phyloP scores from a whole-genome alignment of 1,140 invertebrate species.

The Leptinotarsa lineolata region DNA sequence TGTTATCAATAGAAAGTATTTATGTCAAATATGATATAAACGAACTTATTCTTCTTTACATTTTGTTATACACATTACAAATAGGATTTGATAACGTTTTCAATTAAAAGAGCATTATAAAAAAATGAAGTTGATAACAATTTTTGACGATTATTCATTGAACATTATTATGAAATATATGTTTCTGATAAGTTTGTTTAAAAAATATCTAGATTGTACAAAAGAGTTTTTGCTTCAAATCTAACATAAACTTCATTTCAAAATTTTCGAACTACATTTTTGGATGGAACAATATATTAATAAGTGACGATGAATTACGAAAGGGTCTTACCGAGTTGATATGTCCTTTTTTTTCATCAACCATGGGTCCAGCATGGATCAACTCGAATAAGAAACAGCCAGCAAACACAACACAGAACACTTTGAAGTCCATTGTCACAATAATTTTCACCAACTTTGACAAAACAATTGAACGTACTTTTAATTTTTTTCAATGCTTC shows the following conservation, averaged over 20 bases:
- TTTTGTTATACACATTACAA: too few relatives aligned
- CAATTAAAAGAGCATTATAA: neutral
- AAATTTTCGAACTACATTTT: neutral
- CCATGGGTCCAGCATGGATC: constrained; percentile 49
- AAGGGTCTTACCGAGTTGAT: constrained; percentile 50
- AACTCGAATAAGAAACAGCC: constrained; percentile 40
- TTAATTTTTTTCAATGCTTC: constrained; percentile 21
- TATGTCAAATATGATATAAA: too few relatives aligned
- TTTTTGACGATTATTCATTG: neutral
- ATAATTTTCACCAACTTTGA: constrained; percentile 15
- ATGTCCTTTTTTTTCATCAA: constrained; percentile 50
- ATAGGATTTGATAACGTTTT: too few relatives aligned
- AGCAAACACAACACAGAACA: constrained; percentile 51
- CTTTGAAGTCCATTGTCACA: constrained; percentile 51
- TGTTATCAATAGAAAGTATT: too few relatives aligned
- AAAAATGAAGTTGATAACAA: neutral
- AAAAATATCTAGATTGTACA: neutral
- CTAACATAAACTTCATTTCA: neutral
- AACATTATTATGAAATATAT: neutral
- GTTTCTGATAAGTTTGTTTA: neutral
- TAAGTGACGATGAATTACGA: neutral
- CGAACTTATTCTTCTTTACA: too few relatives aligned
- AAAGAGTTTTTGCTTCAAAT: neutral
- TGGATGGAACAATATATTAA: neutral
- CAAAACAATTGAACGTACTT: constrained; percentile 25